Conservation (phyloP, 2,797 vertebrate species). For the Leucoraja ocellata region DNA sequence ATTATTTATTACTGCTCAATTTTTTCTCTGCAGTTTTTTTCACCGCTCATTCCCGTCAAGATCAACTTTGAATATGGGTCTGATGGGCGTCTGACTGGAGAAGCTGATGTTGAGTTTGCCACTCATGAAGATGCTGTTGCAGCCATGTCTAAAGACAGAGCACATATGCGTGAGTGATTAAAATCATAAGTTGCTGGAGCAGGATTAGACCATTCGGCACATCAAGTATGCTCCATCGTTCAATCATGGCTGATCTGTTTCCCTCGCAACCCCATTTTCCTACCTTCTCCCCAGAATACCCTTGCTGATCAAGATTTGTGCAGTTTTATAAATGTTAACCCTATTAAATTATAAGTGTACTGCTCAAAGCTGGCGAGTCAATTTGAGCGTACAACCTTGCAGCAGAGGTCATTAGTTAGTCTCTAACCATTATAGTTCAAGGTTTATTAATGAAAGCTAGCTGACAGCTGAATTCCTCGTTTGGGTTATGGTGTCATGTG, state of each 20-base stretch:
- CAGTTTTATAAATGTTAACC: not conserved
- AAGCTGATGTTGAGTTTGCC: constrained; percentile 95
- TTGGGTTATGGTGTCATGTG: not conserved
- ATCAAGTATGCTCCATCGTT: too few relatives aligned
- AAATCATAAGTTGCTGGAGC: too few relatives aligned
- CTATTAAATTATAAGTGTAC: not conserved
- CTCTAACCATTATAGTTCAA: too few relatives aligned
- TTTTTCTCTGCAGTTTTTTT: constrained; percentile 76
- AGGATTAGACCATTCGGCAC: too few relatives aligned
- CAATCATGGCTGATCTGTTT: too few relatives aligned
- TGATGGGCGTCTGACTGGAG: constrained; percentile 89
- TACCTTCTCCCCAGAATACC: too few relatives aligned
- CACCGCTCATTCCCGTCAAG: constrained; percentile 90
- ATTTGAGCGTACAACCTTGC: too few relatives aligned
- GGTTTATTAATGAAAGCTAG: too few relatives aligned
- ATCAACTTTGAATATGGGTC: constrained; percentile 95
- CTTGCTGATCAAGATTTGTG: too few relatives aligned
- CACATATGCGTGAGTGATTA: constrained; percentile 89
- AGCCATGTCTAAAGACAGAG: constrained; percentile 99
- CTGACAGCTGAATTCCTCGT: too few relatives aligned
- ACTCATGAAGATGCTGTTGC: constrained; percentile 96
- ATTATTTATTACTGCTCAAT: not conserved
- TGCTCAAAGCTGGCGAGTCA: not conserved
- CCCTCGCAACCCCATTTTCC: too few relatives aligned
- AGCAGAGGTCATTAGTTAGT: too few relatives aligned